These are phyloP conservation scores for Oreochromis grahami DNA, from an alignment of 2,797 vertebrate genomes.

Conservation along the genomic window DNA sequence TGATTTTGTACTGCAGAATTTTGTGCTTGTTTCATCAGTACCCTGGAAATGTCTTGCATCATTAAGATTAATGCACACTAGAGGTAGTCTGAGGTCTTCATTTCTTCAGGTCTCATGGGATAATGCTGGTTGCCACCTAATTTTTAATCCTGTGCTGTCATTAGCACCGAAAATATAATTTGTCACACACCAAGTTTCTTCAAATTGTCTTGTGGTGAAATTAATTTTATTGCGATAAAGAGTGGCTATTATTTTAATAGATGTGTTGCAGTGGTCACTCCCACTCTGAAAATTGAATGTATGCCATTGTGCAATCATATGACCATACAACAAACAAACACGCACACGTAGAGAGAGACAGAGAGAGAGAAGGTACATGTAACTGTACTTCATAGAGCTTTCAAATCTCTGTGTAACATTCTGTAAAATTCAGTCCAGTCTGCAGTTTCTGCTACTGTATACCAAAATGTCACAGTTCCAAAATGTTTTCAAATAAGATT, in stretches of 20 bases:
- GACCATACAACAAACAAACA: background rate
- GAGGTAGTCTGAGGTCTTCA: background rate
- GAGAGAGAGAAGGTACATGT: accelerated
- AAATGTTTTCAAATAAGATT: constrained; percentile 16
- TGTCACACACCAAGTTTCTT: background rate
- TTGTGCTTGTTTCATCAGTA: background rate
- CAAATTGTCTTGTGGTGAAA: no score
- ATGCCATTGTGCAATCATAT: background rate
- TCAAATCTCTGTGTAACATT: background rate
- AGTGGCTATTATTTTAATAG: background rate
- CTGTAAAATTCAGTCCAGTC: background rate
- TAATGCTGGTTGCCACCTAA: background rate
- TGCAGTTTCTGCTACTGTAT: background rate
- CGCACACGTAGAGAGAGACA: accelerated
- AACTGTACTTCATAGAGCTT: background rate
- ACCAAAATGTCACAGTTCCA: background rate
- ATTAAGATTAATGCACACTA: constrained; percentile 4
- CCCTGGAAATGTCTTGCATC: background rate
- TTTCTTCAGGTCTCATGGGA: background rate
- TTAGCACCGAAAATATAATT: background rate
- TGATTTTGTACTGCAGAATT: background rate
- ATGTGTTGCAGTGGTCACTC: background rate
- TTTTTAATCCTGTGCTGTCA: background rate
- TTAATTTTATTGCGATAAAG: background rate
- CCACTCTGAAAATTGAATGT: background rate